These are phyloP conservation scores for Chromobotia macracanthus DNA, from an alignment of 2,797 vertebrate species.

Conservation along the genomic window DNA sequence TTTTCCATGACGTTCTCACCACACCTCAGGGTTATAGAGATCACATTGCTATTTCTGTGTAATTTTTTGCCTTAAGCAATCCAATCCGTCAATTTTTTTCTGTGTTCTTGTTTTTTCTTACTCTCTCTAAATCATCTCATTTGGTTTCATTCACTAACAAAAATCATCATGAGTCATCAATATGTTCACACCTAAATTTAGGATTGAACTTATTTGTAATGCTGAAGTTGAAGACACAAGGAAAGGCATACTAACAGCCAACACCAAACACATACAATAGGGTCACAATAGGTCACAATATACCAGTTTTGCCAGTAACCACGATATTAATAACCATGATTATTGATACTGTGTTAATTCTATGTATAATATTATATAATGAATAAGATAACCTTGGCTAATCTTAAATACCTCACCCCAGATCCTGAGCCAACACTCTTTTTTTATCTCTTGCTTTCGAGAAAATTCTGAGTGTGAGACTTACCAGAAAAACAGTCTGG, in stretches of 20 bases:
- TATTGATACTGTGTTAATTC: conserved; percentile 51
- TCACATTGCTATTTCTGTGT: background rate
- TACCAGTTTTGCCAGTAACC: too few relatives aligned
- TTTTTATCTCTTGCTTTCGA: conserved; percentile 46
- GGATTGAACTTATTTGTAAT: too few relatives aligned
- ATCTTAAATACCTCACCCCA: conserved; percentile 56
- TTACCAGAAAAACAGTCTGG: conserved; percentile 56
- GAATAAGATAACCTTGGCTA: conserved; percentile 64
- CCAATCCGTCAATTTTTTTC: background rate
- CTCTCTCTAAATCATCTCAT: background rate
- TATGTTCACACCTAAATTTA: too few relatives aligned
- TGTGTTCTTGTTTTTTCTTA: background rate
- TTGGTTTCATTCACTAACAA: background rate
- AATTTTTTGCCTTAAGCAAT: background rate
- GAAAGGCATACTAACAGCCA: too few relatives aligned
- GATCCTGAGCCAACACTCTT: conserved; percentile 66
- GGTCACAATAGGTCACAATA: too few relatives aligned
- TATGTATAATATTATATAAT: conserved; percentile 55
- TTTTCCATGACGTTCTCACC: background rate
- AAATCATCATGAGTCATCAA: too few relatives aligned
- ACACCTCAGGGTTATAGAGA: conserved; percentile 3
- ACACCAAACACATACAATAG: too few relatives aligned
- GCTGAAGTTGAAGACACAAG: too few relatives aligned
- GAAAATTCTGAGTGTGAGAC: conserved; percentile 56
- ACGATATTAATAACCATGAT: background rate